Evolutionary conservation across 2,888 invertebrate genomes (phyloP), one percentile per base, ranked within the genome.

Genomic region (Timema cristinae): DNA sequence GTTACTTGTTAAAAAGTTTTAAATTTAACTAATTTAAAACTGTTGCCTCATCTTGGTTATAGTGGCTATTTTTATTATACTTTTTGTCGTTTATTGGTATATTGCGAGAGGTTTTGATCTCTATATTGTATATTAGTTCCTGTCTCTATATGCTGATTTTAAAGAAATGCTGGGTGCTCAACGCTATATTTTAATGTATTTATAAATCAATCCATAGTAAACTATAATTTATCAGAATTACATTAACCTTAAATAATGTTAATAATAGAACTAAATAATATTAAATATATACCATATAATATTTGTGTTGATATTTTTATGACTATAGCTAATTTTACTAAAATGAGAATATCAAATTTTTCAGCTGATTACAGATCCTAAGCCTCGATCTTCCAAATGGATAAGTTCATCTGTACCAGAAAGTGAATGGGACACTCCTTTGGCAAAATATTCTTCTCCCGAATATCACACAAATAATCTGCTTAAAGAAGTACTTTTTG

Each of bases 391-490:
- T 0, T 79, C 85, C 0, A 89, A 90, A 73, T 97, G 97, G 97
- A 82, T 97, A 8, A 94, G 94, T 73, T 90, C 94, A 0, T 95
- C 95, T 0, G 86, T 94, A 2, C 91, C 92, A 69, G 84, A 92
- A 77, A 80, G 82, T 1, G 83, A 89, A 68, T 95, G 94, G 95
- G 87, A 88, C 63, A 85, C 88, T 0, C 82, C 88, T 0, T 84
- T 87, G 50, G 89, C 90, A 0, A 83, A 86, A 75, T 80, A 86
- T 5, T 91, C 90, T 2, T 94, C 94, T 0, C 92, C 96, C 2
- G 94, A 94, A 77, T 97, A 97, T 80, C 94, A 94, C 79, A 91
- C 91, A 1, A 94, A 90, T 80, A 90, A 90, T 79, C 81, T 89
- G 67, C 80, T 88, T 76, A 89, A 85, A 75, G 88, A 90, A 16